Percentiles rank a stretch among this genome's conserved stretches.
Evolutionary conservation across 2,797 vertebrate species (phyloP).

Genomic region (Macroramphosus scolopax): DNA sequence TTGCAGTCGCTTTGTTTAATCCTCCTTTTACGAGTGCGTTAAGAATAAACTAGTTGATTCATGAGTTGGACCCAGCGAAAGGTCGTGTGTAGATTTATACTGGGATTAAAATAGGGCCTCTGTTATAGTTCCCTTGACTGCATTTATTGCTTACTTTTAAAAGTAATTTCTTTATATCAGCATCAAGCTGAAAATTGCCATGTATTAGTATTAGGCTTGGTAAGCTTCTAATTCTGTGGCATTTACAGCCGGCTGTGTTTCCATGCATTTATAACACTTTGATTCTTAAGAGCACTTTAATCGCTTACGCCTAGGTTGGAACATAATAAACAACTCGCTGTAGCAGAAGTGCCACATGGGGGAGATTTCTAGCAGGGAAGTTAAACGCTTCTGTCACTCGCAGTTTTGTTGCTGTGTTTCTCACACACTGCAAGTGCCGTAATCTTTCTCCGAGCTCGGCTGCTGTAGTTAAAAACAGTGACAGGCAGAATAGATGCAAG

Average conservation of each 20-base stretch:
- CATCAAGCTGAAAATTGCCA: conserved; percentile 82
- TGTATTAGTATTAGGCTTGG: conserved; percentile 82
- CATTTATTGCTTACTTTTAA: conserved; percentile 81
- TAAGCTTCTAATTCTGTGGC: conserved; percentile 95
- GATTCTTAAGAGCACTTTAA: conserved; percentile 99
- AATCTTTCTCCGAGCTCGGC: conserved; percentile 86
- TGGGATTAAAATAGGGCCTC: conserved; percentile 66
- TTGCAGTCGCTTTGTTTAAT: conserved; percentile 67
- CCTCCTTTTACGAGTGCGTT: conserved; percentile 61
- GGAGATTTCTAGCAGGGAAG: conserved; percentile 94
- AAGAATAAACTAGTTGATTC: conserved; percentile 77
- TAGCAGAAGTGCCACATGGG: conserved; percentile 95
- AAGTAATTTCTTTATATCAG: conserved; percentile 85
- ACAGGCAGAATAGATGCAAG: conserved; percentile 79
- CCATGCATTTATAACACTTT: conserved; percentile 99
- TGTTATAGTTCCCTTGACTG: conserved; percentile 77
- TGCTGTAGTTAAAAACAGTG: conserved; percentile 82
- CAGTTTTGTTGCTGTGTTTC: conserved; percentile 91
- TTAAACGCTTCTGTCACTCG: conserved; percentile 94
- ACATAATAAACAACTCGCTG: conserved; percentile 99
- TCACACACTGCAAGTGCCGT: conserved; percentile 88
- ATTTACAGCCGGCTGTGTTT: conserved; percentile 99
- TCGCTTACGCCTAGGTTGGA: conserved; percentile 94
- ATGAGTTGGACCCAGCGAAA: conserved; percentile 64
- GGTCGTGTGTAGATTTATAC: conserved; percentile 70